These are phyloP conservation scores for Columba guinea DNA, from an alignment of 2,797 vertebrate species.

Conservation along the genomic window DNA sequence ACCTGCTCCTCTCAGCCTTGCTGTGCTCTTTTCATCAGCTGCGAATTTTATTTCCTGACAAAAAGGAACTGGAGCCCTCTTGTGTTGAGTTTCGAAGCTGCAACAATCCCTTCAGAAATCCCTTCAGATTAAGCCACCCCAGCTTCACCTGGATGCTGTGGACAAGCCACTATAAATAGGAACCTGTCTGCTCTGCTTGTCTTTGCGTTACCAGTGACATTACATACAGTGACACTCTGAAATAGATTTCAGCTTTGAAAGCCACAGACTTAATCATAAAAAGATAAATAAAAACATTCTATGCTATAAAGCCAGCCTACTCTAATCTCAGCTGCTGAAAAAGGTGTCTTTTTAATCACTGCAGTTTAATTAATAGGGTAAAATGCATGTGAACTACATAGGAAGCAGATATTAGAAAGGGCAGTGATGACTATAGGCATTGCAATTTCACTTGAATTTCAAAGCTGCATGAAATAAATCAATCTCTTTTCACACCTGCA, in stretches of 20 bases:
- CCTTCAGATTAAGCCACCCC: background rate
- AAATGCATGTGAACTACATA: fast-evolving
- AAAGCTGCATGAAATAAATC: background rate
- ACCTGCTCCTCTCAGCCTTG: background rate
- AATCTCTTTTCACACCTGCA: background rate
- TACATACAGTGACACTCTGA: fast-evolving
- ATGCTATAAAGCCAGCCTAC: fast-evolving
- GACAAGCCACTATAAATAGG: background rate
- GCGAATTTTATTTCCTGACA: background rate
- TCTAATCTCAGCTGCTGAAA: background rate
- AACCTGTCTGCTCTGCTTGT: background rate
- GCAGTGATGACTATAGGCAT: background rate
- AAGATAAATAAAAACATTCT: background rate
- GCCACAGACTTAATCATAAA: background rate
- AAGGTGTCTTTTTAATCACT: background rate
- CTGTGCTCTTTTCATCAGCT: background rate
- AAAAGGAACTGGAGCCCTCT: conserved; percentile 63
- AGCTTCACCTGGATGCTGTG: background rate
- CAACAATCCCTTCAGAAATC: background rate
- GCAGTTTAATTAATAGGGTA: background rate
- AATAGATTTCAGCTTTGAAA: background rate
- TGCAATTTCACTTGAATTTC: background rate
- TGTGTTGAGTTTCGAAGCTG: conserved; percentile 4
- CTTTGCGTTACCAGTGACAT: background rate
- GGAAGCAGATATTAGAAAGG: background rate